Conservation (phyloP, 1,140 invertebrate genomes). For the Brachionus rubens region DNA sequence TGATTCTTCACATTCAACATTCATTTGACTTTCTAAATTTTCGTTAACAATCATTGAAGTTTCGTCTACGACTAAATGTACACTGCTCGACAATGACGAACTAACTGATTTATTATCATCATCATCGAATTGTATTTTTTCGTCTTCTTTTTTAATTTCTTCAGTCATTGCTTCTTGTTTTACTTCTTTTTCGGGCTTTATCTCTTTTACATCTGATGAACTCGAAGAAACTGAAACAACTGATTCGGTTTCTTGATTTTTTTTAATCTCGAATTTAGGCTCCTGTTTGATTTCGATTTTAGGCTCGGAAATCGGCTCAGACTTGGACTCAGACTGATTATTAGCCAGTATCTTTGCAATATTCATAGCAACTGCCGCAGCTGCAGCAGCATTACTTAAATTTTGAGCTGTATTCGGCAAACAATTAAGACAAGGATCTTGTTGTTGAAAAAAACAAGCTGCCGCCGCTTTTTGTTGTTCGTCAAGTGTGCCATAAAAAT, state of each 20-base stretch:
- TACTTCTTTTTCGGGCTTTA: background rate
- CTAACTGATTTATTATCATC: conserved; percentile 19
- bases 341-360: background rate
- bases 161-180: background rate
- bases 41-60: conserved; percentile 24
- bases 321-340: background rate
- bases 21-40: conserved; percentile 38
- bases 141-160: conserved; percentile 16
- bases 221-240: background rate
- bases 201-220: background rate
- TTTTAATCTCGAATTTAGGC: background rate
- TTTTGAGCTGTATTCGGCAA: background rate
- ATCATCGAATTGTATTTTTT: background rate
- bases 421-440: background rate
- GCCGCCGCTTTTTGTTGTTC: conserved; percentile 15
- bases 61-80: conserved; percentile 22
- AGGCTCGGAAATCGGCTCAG: background rate
- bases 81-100: conserved; percentile 6
- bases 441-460: conserved; percentile 4
- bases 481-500: conserved; percentile 22
- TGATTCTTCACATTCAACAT: conserved; percentile 26
- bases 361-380: conserved; percentile 22
- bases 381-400: background rate
- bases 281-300: background rate
- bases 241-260: conserved; percentile 6